Percentiles rank a stretch among this genome's conserved stretches.
Evolutionary conservation across 1,140 invertebrate species (phyloP).

Genomic region (Caerostris extrusa): DNA sequence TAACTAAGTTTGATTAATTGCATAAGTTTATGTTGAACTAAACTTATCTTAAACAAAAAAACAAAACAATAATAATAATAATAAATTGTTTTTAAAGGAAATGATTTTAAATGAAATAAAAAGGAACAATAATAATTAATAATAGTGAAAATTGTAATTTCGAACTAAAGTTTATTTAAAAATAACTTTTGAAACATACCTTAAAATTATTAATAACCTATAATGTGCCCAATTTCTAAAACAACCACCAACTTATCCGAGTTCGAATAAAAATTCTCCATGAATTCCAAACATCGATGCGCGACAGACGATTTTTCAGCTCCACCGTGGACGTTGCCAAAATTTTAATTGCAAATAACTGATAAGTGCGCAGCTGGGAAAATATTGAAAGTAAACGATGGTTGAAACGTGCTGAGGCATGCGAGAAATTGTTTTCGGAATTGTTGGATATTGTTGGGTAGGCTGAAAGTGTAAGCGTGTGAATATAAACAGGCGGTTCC

Average conservation of each 20-base stretch:
- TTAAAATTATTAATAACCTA: no score
- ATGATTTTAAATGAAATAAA: no score
- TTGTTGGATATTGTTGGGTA: background rate
- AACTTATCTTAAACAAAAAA: no score
- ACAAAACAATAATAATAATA: no score
- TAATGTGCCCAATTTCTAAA: no score
- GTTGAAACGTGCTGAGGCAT: slow-evolving; percentile 33
- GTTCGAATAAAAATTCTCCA: background rate
- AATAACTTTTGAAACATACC: no score
- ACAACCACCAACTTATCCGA: background rate
- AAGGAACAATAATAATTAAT: no score
- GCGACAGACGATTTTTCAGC: slow-evolving; percentile 11
- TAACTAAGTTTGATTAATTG: no score
- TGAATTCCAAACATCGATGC: background rate
- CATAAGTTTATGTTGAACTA: no score
- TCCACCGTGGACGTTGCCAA: background rate
- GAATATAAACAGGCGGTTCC: background rate
- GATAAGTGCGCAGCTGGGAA: slow-evolving; percentile 8
- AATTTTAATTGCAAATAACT: slow-evolving; percentile 59
- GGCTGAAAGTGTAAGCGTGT: background rate
- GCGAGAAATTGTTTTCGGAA: slow-evolving; percentile 38
- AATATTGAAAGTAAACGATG: slow-evolving; percentile 19
- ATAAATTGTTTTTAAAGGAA: no score
- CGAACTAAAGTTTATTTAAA: no score
- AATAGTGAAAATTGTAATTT: no score